These are phyloP conservation scores for Battus philenor DNA, from an alignment of 1,140 invertebrate genomes.

Conservation along the genomic window DNA sequence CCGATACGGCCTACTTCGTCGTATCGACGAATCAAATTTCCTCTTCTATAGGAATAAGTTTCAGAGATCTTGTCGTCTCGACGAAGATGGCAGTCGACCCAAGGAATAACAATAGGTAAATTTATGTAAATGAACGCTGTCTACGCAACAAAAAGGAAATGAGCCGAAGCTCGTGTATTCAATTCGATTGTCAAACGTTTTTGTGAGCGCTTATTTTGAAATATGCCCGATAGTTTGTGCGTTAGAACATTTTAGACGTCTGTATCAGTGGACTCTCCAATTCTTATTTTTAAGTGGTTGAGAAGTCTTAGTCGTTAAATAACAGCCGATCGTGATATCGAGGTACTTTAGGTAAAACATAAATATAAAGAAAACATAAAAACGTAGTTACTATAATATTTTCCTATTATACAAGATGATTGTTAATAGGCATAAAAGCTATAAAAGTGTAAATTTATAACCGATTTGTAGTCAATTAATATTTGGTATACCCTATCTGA, in stretches of 20 bases:
- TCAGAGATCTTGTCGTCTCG: conserved; percentile 44
- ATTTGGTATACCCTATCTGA: no score
- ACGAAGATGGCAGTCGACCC: conserved; percentile 42
- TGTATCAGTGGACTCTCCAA: conserved; percentile 3
- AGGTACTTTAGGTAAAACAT: no score
- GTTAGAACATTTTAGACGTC: conserved; percentile 14
- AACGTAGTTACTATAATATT: no score
- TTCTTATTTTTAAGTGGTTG: no score
- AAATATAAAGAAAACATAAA: no score
- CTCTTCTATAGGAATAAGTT: conserved; percentile 58
- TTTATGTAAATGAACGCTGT: conserved; percentile 68
- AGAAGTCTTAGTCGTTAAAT: no score
- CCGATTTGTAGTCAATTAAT: no score
- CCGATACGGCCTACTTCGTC: conserved; percentile 58
- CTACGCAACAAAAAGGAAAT: conserved; percentile 67
- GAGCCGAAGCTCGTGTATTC: conserved; percentile 35
- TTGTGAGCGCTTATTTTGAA: conserved; percentile 35
- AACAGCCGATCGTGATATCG: no score
- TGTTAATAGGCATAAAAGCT: no score
- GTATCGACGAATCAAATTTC: conserved; percentile 67
- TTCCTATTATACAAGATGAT: no score
- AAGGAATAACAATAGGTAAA: conserved; percentile 70
- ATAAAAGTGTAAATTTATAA: no score
- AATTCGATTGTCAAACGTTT: conserved; percentile 34
- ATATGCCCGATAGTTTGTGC: conserved; percentile 24